A percentile compares a stretch with the other conserved stretches of the same genome.
These are phyloP conservation scores for Chymomyza amoena DNA, from an alignment of 2,888 invertebrate genomes.

Conservation along the genomic window DNA sequence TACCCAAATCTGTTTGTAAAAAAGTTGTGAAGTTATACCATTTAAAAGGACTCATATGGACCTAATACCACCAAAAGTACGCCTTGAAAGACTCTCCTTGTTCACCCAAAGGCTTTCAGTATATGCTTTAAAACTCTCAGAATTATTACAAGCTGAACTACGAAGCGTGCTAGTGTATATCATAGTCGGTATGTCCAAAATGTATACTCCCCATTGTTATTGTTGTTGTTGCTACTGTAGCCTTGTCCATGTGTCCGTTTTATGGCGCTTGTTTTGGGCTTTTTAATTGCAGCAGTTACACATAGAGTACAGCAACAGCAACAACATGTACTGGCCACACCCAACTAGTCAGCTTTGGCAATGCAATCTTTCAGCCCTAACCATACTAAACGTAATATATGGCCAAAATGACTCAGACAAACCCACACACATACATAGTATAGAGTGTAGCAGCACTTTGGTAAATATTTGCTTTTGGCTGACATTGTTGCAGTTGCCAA, in stretches of 20 bases:
- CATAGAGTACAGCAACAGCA: constrained; percentile 21
- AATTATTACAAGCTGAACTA: too few relatives aligned
- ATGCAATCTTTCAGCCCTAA: background rate
- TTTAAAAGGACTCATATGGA: too few relatives aligned
- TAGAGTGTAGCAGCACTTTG: background rate
- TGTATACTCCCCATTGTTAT: background rate
- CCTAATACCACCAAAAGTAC: too few relatives aligned
- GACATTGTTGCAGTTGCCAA: constrained; percentile 31
- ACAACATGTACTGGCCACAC: constrained; percentile 47
- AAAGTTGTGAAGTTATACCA: too few relatives aligned
- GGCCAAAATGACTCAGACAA: constrained; percentile 26
- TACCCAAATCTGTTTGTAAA: too few relatives aligned
- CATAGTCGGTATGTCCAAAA: too few relatives aligned
- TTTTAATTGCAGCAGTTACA: constrained; percentile 66
- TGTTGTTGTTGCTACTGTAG: background rate
- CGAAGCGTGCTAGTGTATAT: too few relatives aligned
- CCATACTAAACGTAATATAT: constrained; percentile 50
- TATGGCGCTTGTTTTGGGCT: constrained; percentile 49
- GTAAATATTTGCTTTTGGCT: constrained; percentile 50
- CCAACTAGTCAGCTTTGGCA: constrained; percentile 10
- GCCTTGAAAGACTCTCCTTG: too few relatives aligned
- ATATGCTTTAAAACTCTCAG: too few relatives aligned
- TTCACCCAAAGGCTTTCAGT: too few relatives aligned
- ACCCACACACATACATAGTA: background rate
- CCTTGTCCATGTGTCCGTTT: constrained; percentile 23